Conservation (phyloP, 2,797 vertebrate species). For the Spea hammondii region DNA sequence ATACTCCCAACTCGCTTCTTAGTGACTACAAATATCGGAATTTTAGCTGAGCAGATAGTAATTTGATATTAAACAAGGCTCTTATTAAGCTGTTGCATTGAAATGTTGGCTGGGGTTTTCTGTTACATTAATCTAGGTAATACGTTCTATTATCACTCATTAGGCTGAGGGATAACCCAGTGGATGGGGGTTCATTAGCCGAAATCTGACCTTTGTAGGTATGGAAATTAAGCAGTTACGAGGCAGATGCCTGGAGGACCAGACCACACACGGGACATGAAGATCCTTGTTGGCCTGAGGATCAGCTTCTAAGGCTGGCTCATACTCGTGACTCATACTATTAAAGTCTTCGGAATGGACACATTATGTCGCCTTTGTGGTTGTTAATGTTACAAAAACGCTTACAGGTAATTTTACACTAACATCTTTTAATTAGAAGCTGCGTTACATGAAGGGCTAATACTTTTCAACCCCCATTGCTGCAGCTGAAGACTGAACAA, state of each 20-base stretch:
- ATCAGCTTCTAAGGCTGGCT: background rate
- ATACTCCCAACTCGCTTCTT: slow-evolving; percentile 80
- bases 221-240: slow-evolving; percentile 63
- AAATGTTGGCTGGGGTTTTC: slow-evolving; percentile 60
- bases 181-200: slow-evolving; percentile 70
- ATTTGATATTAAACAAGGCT: slow-evolving; percentile 78
- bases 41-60: slow-evolving; percentile 75
- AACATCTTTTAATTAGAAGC: too few species aligned
- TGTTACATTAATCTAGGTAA: slow-evolving; percentile 71
- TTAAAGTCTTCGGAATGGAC: background rate
- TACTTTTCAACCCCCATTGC: too few species aligned
- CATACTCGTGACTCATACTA: background rate
- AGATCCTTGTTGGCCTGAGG: background rate
- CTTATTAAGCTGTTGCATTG: slow-evolving; percentile 78
- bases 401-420: background rate
- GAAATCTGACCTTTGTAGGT: slow-evolving; percentile 58
- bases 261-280: slow-evolving; percentile 61
- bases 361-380: background rate
- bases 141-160: slow-evolving; percentile 82
- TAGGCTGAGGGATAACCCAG: slow-evolving; percentile 74
- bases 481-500: too few species aligned
- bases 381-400: slow-evolving; percentile 1
- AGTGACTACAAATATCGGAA: slow-evolving; percentile 71
- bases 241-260: slow-evolving; percentile 48
- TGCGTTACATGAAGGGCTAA: too few species aligned